Evolutionary conservation across 2,888 invertebrate genomes (phyloP).

Genomic region (Limnephilus auricula): DNA sequence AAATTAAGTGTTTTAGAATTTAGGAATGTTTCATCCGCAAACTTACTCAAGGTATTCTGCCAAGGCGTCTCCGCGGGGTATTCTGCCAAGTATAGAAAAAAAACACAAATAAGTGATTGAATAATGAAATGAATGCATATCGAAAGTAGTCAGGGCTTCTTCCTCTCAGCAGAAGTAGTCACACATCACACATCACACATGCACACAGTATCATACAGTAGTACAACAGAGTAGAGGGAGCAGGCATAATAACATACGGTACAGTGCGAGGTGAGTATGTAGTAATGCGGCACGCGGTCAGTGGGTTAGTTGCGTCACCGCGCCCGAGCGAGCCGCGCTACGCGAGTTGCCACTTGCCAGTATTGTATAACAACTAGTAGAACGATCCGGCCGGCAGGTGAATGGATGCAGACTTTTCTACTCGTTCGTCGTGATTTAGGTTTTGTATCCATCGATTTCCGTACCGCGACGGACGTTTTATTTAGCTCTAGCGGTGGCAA

Average conservation of each 20-base stretch:
- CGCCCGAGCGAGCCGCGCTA: constrained; percentile 21
- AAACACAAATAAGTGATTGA: constrained; percentile 2
- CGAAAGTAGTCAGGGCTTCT: neutral
- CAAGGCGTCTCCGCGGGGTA: constrained; percentile 2
- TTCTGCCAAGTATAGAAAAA: constrained; percentile 2
- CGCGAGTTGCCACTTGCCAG: too few species aligned
- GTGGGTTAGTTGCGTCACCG: constrained; percentile 61
- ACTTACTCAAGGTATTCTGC: neutral
- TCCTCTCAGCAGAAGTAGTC: neutral
- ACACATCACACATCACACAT: neutral
- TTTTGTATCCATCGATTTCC: constrained; percentile 11
- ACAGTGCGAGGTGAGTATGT: constrained; percentile 4
- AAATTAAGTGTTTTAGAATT: neutral
- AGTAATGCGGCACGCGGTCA: constrained; percentile 60
- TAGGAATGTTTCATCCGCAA: neutral
- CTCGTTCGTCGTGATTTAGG: neutral
- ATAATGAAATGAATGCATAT: neutral
- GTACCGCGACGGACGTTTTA: neutral
- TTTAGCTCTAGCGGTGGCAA: constrained; percentile 25
- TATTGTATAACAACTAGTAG: too few species aligned
- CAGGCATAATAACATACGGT: neutral
- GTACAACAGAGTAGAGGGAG: neutral
- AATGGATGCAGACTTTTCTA: neutral
- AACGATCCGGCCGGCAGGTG: neutral
- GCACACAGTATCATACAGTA: neutral